phyloP scores from a whole-genome alignment of 2,113 vertebrate genomes.

The Oreochromis tanganicae region DNA sequence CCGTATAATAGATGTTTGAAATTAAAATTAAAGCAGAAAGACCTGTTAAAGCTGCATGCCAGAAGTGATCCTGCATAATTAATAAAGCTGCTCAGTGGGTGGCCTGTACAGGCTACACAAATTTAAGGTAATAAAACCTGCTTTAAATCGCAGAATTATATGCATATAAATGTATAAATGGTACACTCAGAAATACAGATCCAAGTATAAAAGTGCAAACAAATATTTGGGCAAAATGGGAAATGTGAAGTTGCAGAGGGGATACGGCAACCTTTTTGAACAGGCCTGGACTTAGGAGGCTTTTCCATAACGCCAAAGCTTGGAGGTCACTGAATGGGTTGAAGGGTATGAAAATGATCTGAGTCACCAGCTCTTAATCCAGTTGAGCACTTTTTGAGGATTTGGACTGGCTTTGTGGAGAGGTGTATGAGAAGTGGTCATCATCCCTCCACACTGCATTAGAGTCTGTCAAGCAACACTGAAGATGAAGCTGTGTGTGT shows the following conservation, averaged over 20 bases:
- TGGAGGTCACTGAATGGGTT: not conserved
- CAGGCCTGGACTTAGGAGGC: not conserved
- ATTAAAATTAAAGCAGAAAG: not conserved
- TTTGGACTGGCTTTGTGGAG: not conserved
- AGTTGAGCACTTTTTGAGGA: not conserved
- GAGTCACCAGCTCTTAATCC: not conserved
- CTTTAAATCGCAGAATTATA: not conserved
- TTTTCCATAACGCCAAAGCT: not conserved
- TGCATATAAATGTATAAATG: not conserved
- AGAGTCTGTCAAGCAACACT: not conserved
- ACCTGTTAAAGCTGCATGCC: not conserved
- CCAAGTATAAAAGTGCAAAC: not conserved
- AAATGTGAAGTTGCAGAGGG: not conserved
- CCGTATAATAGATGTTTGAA: fast-evolving
- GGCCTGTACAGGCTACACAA: not conserved
- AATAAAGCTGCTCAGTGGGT: not conserved
- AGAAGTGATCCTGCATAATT: not conserved
- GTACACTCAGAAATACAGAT: not conserved
- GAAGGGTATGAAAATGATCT: not conserved
- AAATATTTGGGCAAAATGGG: not conserved
- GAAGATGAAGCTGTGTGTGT: not conserved
- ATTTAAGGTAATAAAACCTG: not conserved
- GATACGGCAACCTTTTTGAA: not conserved
- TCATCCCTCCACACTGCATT: not conserved
- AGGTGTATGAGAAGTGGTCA: not conserved